Conservation (phyloP, 2,113 vertebrate genomes). For the Heterotilapia buettikoferi region DNA sequence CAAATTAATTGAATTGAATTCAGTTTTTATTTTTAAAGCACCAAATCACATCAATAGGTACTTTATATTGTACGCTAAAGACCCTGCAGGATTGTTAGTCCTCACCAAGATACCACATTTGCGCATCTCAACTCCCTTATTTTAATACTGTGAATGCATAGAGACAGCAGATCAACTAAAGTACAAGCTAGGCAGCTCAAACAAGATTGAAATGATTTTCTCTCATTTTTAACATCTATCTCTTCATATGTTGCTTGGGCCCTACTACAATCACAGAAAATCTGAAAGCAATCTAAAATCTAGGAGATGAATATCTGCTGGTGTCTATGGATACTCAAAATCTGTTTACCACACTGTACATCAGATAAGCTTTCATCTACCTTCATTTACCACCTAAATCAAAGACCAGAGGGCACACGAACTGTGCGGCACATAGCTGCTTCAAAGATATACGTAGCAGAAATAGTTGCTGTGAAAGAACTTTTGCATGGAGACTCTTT, state of each 20-base stretch:
- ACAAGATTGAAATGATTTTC: not conserved
- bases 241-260: not conserved
- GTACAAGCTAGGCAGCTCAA: not conserved
- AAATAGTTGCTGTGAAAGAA: not conserved
- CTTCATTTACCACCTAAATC: slow-evolving; percentile 1
- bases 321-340: slow-evolving; percentile 1
- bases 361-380: not conserved
- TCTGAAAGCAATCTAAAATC: not conserved
- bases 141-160: not conserved
- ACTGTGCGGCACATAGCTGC: not conserved
- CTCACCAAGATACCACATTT: not conserved
- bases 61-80: not conserved
- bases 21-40: accelerated
- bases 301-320: not conserved
- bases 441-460: not conserved
- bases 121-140: not conserved
- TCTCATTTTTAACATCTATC: not conserved
- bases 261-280: not conserved
- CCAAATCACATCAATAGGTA: not conserved
- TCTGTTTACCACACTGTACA: slow-evolving; percentile 10
- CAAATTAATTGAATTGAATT: not conserved
- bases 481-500: not conserved
- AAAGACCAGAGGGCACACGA: slow-evolving; percentile 1
- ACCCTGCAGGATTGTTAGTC: not conserved
- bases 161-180: not conserved